phyloP scores from a whole-genome alignment of 2,888 invertebrate genomes.

The Agrotis puta region DNA sequence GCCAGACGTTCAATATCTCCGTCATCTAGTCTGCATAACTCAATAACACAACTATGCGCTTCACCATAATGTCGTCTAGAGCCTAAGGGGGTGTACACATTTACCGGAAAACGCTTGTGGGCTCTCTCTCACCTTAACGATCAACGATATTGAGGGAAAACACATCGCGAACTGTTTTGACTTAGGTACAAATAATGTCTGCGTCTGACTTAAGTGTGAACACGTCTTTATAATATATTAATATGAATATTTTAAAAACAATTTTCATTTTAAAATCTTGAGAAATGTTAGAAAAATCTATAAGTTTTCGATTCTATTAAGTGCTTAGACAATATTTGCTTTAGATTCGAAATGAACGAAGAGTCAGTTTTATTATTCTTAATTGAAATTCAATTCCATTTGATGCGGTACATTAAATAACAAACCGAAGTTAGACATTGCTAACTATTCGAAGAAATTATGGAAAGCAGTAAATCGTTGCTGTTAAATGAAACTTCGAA shows the following conservation, averaged over 20 bases:
- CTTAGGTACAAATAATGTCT: neutral
- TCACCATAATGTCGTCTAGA: conserved; percentile 65
- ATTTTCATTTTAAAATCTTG: conserved; percentile 55
- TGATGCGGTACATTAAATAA: conserved; percentile 24
- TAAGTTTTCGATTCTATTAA: conserved; percentile 19
- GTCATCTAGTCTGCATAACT: conserved; percentile 85
- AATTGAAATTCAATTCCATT: conserved; percentile 27
- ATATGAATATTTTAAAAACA: conserved; percentile 63
- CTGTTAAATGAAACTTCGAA: conserved; percentile 72
- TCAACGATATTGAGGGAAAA: neutral
- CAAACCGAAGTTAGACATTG: conserved; percentile 33
- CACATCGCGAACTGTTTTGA: neutral
- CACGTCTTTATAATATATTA: conserved; percentile 69
- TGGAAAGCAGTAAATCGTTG: conserved; percentile 65
- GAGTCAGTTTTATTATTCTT: conserved; percentile 19
- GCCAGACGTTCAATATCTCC: conserved; percentile 77
- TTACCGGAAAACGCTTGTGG: neutral
- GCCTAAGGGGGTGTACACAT: conserved; percentile 41
- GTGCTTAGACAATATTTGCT: conserved; percentile 27
- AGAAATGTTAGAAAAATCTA: conserved; percentile 11
- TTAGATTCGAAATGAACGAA: conserved; percentile 6
- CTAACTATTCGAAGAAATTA: conserved; percentile 65
- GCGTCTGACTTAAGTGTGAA: conserved; percentile 3
- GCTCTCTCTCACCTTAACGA: neutral
- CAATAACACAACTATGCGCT: conserved; percentile 87